phyloP scores from a whole-genome alignment of 2,113 vertebrate genomes.

The Sula dactylatra region DNA sequence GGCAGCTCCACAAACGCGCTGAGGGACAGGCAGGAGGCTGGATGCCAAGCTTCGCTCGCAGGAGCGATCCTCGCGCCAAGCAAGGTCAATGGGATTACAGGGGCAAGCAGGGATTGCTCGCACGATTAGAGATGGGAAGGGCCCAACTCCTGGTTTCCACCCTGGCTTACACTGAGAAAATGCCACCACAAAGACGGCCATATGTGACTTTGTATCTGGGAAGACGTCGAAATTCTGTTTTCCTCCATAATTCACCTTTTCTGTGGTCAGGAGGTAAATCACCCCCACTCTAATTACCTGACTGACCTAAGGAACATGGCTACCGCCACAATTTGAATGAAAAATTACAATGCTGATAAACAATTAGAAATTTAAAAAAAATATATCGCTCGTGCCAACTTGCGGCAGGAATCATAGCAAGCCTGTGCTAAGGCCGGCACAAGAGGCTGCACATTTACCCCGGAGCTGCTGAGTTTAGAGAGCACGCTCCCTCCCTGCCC shows the following conservation, averaged over 20 bases:
- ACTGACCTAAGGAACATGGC: fast-evolving
- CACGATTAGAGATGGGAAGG: neutral
- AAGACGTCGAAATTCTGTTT: neutral
- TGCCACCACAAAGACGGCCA: fast-evolving
- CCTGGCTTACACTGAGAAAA: neutral
- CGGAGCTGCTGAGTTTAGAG: neutral
- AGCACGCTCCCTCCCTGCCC: neutral
- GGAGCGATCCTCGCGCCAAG: neutral
- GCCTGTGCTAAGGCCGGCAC: neutral
- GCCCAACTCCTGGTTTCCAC: neutral
- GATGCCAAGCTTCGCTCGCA: neutral
- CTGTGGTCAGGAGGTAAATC: neutral
- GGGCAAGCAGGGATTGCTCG: neutral
- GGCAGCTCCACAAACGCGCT: neutral
- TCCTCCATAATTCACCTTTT: fast-evolving
- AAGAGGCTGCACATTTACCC: neutral
- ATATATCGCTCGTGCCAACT: neutral
- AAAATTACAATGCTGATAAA: neutral
- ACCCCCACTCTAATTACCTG: too few relatives aligned
- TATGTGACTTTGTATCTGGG: neutral
- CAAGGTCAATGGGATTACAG: neutral
- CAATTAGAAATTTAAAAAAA: neutral
- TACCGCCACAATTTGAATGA: fast-evolving
- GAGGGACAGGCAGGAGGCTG: neutral
- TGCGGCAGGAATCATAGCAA: neutral